Conservation (phyloP, 2,113 vertebrate genomes). For the Apodemus speciosus region DNA sequence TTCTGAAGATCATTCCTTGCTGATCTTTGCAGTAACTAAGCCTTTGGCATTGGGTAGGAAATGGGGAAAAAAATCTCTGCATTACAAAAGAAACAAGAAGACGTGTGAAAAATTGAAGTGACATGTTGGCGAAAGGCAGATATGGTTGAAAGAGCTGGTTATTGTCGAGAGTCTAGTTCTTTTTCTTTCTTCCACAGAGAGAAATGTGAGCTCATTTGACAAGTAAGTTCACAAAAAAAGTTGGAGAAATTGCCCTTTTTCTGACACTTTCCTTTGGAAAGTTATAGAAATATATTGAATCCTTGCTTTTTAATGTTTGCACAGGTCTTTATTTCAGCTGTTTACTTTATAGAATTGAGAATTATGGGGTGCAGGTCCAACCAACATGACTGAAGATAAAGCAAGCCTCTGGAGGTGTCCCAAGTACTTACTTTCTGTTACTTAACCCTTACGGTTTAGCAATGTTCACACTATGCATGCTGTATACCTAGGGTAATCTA, state of each 20-base stretch:
- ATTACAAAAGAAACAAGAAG: not conserved
- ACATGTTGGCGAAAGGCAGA: not conserved
- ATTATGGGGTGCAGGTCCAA: not conserved
- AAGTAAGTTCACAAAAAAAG: constrained; percentile 26
- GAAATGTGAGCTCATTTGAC: constrained; percentile 55
- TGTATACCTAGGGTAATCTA: not conserved
- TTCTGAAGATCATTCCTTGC: not conserved
- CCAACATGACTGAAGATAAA: not conserved
- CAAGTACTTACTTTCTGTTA: not conserved
- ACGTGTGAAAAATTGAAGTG: not conserved
- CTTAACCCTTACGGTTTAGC: not conserved
- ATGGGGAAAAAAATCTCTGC: not conserved
- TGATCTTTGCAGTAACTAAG: not conserved
- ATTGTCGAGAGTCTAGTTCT: not conserved
- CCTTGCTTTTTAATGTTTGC: not conserved
- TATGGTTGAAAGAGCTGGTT: not conserved
- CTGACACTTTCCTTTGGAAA: not conserved
- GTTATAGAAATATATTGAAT: not conserved
- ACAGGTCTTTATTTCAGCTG: not conserved
- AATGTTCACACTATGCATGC: not conserved
- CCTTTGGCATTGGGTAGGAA: not conserved
- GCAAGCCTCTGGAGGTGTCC: not conserved
- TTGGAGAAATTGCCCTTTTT: not conserved
- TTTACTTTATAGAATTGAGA: not conserved
- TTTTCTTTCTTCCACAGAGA: not conserved